Evolutionary conservation across 2,797 vertebrate genomes (phyloP).

Genomic region (Micrastur ruficollis): DNA sequence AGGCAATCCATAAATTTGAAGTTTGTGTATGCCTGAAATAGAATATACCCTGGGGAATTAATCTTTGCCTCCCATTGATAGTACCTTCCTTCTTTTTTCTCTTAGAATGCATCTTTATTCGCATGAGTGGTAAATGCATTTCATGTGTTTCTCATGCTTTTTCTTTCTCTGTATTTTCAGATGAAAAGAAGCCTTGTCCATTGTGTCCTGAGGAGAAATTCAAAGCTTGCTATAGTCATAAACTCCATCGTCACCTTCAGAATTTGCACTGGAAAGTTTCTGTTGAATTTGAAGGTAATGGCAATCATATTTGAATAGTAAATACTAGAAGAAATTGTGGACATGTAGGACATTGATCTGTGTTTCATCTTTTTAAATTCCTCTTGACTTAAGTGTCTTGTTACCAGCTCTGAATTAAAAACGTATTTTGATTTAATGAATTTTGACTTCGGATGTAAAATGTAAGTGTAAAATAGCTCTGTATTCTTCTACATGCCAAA

Average conservation of each 20-base stretch:
- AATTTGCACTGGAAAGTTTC: conserved; percentile 98
- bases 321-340: neutral
- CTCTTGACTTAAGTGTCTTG: neutral
- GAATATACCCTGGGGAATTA: neutral
- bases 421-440: neutral
- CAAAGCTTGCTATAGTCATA: conserved; percentile 89
- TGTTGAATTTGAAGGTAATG: conserved; percentile 92
- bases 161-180: conserved; percentile 69
- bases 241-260: conserved; percentile 91
- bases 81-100: neutral
- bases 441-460: neutral
- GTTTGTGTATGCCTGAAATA: neutral
- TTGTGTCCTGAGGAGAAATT: conserved; percentile 94
- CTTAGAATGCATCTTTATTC: neutral
- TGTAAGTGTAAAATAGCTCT: neutral
- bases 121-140: neutral
- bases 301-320: neutral
- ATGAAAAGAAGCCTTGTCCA: conserved; percentile 86
- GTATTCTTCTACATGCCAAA: neutral
- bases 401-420: neutral
- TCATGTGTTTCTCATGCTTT: neutral
- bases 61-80: neutral
- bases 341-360: neutral
- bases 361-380: neutral
- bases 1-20: neutral